Evolutionary conservation across 2,888 invertebrate genomes (phyloP), one percentile per base, ranked within the genome.

Genomic region (Crioceris asparagi): DNA sequence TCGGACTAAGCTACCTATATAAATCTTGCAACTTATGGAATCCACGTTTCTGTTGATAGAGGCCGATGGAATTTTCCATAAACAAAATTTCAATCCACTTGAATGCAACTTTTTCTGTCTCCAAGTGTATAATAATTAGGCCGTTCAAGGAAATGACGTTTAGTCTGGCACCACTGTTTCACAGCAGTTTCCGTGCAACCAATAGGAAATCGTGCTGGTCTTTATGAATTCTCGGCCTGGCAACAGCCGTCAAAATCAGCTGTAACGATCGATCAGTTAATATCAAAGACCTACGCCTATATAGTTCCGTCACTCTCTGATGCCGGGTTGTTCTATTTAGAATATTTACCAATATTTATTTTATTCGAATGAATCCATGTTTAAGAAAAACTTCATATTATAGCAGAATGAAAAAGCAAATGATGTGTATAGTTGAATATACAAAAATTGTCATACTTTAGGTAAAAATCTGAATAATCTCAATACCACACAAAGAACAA

Each of bases 231-330:
- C 51, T 50, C 55, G 51, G 61, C 61, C 61, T 60, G 59, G 61
- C 57, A 61, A 61, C 61, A 60, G 60, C 59, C 59, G 56, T 61
- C 59, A 61, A 59, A 61, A 58, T 61, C 61, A 60, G 61, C 60
- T 61, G 61, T 55, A 60, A 59, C 58, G 59, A 60, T 61, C 58
- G 54, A 52, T 43, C 34, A 35, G 47, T 40, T 16, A 26, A 33
- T 32, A 54, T 43, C 35, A 26, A 10, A 8, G 51, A 54, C 54
- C 12, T 38, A 36, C 46, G 11, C n/a, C 5, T 30, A 14, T 7
- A 2, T 33, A 4, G n/a, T 12, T 49, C 50, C 53, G 32, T 48
- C 60, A 54, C 44, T 48, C 53, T 43, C 56, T 48, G 17, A 48
- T 49, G 32, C 55, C 44, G 34, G 52, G 39, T 7, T 49, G 51